Evolutionary conservation across 2,888 invertebrate species (phyloP), one percentile per base, ranked within the genome.

Genomic region (Drosophila anomalata): DNA sequence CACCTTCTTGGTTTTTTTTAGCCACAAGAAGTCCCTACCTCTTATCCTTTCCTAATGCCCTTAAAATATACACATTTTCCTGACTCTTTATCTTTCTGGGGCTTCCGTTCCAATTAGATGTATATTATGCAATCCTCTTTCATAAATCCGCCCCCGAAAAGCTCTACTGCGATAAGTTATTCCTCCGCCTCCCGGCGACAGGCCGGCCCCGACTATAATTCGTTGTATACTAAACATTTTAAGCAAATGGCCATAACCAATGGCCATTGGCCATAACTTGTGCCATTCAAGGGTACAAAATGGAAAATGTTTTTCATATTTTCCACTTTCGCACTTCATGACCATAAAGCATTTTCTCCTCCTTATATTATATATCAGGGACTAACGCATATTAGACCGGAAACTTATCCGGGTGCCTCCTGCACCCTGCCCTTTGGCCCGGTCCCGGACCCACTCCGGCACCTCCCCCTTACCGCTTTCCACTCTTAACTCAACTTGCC

Each of bases 241-340:
- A 65, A 42, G 72, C 55, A 73, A 73, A 73, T 70, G 66, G 42
- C 71, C 70, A 69, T 69, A 70, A 44, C 71, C 68, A 70, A 69
- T 69, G 71, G 66, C 54, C 70, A 73, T 63, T 65, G 55, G 29
- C 66, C 70, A 65, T 70, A 70, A 73, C 66, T 70, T 73, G 47
- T 73, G 55, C 73, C 70, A 52, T 73, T 66, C 47, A 65, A 31
- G 17, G 44, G 50, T 31, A 55, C 26, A 50, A 72, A 57, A 55
- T 76, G 65, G 20, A 50, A 72, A 57, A 55, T 76, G 65, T 55
- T 72, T 72, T 75, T 82, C 88, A 86, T 86, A 87, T 86, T 84
- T 88, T 87, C 82, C 82, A 87, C 76, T 81, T 83, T 88, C 85
- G 75, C 83, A 84, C 88, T 84, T 88, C 87, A 84, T 88, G 79